A percentile compares a stretch with the other conserved stretches of the same genome.
phyloP scores from a whole-genome alignment of 2,888 invertebrate genomes.

The Drosophila dives region DNA sequence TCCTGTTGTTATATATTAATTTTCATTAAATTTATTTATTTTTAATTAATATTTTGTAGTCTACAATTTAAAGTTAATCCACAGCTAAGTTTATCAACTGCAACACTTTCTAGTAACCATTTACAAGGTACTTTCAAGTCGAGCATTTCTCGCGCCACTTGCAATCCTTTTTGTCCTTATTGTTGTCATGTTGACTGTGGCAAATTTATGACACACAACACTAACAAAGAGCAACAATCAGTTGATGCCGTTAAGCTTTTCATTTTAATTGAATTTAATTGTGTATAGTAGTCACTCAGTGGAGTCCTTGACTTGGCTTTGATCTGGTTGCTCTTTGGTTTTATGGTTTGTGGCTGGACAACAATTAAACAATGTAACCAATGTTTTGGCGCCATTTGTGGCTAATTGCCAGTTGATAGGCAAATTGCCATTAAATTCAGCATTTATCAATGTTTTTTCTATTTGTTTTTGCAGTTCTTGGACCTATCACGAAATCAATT shows the following conservation, averaged over 20 bases:
- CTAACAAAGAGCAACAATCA: conserved; percentile 53
- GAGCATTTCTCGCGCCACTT: too few relatives aligned
- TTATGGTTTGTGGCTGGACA: conserved; percentile 29
- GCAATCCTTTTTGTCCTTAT: conserved; percentile 16
- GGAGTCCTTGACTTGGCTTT: conserved; percentile 18
- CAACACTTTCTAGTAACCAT: not conserved
- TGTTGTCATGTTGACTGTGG: conserved; percentile 38
- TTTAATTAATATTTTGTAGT: not conserved
- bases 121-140: conserved; percentile 4
- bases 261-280: conserved; percentile 79
- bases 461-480: conserved; percentile 85
- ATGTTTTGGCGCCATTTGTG: conserved; percentile 39
- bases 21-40: too few relatives aligned
- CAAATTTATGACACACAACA: conserved; percentile 67
- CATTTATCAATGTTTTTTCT: conserved; percentile 30
- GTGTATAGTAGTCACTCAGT: conserved; percentile 36
- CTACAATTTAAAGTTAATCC: not conserved
- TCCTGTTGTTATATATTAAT: conserved; percentile 9
- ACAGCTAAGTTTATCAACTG: not conserved
- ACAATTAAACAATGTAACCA: conserved; percentile 18
- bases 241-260: conserved; percentile 72
- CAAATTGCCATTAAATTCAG: conserved; percentile 13
- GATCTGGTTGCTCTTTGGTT: conserved; percentile 19
- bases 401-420: conserved; percentile 65
- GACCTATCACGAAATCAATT: conserved; percentile 91